These are phyloP conservation scores for Zapornia atra DNA, from an alignment of 2,113 vertebrate genomes.

Conservation along the genomic window DNA sequence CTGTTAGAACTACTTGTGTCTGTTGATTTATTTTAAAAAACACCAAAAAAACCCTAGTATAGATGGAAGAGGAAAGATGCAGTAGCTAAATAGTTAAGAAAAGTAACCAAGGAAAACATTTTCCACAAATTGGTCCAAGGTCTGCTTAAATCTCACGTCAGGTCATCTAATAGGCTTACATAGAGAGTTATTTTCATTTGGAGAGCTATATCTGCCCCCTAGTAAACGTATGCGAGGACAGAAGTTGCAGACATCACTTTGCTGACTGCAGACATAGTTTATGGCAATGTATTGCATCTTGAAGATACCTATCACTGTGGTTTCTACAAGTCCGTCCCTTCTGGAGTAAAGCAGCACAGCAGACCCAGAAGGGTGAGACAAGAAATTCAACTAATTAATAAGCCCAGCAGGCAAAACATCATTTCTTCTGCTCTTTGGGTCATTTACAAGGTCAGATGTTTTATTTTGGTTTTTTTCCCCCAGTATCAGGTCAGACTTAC, in stretches of 20 bases:
- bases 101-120: neutral
- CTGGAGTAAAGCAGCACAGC: slow-evolving; percentile 12
- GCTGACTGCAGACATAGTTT: neutral
- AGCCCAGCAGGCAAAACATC: slow-evolving; percentile 42
- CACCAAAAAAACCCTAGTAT: neutral
- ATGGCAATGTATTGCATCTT: neutral
- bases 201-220: no score
- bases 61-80: neutral
- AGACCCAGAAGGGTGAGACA: slow-evolving; percentile 53
- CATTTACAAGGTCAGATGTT: slow-evolving; percentile 53
- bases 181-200: no score
- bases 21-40: neutral
- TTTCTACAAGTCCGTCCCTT: slow-evolving; percentile 19
- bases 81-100: neutral
- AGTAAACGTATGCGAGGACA: neutral
- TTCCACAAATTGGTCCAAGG: neutral
- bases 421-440: slow-evolving; percentile 48
- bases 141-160: neutral
- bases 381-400: slow-evolving; percentile 63
- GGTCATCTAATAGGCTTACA: neutral
- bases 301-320: neutral
- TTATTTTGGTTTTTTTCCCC: neutral
- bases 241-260: neutral
- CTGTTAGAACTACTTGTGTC: neutral
- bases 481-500: slow-evolving; percentile 9